phyloP scores from a whole-genome alignment of 1,140 invertebrate species.

The Habropoda laboriosa region DNA sequence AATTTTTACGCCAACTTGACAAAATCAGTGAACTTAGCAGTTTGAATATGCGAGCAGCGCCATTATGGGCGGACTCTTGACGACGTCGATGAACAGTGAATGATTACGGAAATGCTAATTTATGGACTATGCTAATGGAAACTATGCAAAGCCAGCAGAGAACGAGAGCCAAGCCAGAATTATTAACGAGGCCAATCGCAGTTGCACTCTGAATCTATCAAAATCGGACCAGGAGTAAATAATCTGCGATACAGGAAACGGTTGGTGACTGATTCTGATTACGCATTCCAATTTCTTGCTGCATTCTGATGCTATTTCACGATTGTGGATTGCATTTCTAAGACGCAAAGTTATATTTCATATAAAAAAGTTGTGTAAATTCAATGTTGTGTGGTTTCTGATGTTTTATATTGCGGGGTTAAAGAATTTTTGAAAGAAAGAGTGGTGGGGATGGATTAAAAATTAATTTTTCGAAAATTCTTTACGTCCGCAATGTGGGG shows the following conservation, averaged over 20 bases:
- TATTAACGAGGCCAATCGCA: constrained; percentile 51
- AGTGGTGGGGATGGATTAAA: too few relatives aligned
- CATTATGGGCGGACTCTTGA: constrained; percentile 8
- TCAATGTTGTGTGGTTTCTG: too few relatives aligned
- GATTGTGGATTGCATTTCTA: neutral
- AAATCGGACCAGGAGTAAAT: constrained; percentile 24
- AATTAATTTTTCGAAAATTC: too few relatives aligned
- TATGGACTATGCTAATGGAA: constrained; percentile 60
- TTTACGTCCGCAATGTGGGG: too few relatives aligned
- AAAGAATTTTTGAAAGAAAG: too few relatives aligned
- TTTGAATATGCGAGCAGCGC: constrained; percentile 15
- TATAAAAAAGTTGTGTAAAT: too few relatives aligned
- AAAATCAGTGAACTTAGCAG: neutral
- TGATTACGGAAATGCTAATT: too few relatives aligned
- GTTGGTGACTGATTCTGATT: neutral
- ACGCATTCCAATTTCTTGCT: neutral
- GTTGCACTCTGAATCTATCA: constrained; percentile 1
- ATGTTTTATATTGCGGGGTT: too few relatives aligned
- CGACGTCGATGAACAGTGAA: constrained; percentile 24
- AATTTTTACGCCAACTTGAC: neutral
- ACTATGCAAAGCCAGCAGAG: constrained; percentile 12
- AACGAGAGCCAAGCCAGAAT: constrained; percentile 40
- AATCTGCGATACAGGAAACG: constrained; percentile 8
- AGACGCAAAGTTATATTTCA: too few relatives aligned
- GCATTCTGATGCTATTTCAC: neutral